Evolutionary conservation across 2,797 vertebrate genomes (phyloP).

Genomic region (Enteromius radiatus): DNA sequence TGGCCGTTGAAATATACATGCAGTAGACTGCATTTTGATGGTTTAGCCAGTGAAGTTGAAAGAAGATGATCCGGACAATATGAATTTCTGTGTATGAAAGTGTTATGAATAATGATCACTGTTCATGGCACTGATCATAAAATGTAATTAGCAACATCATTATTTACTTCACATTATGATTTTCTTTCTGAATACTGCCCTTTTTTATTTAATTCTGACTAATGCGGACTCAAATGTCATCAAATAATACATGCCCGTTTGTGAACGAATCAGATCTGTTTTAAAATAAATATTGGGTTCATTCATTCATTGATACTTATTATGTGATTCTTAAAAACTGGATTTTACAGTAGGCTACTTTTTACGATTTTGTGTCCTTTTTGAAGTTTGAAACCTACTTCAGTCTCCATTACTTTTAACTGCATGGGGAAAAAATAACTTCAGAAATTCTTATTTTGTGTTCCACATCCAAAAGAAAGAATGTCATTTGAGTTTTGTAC

Average conservation of each 20-base stretch:
- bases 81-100: background rate
- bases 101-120: background rate
- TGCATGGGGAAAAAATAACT: background rate
- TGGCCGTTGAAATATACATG: background rate
- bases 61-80: background rate
- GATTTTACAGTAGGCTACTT: no score
- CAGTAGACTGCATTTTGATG: no score
- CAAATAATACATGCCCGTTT: background rate
- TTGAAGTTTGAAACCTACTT: background rate
- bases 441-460: background rate
- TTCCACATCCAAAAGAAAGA: background rate
- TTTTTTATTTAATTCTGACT: background rate
- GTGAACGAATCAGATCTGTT: no score
- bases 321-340: background rate
- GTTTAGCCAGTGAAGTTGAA: background rate
- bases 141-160: background rate
- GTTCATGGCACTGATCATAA: background rate
- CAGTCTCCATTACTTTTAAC: background rate
- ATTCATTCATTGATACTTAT: background rate
- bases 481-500: background rate
- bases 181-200: background rate
- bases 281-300: background rate
- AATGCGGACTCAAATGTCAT: background rate
- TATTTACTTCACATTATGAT: background rate
- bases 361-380: background rate